Evolutionary conservation across 2,888 invertebrate species (phyloP).

Genomic region (Elysia crispata): DNA sequence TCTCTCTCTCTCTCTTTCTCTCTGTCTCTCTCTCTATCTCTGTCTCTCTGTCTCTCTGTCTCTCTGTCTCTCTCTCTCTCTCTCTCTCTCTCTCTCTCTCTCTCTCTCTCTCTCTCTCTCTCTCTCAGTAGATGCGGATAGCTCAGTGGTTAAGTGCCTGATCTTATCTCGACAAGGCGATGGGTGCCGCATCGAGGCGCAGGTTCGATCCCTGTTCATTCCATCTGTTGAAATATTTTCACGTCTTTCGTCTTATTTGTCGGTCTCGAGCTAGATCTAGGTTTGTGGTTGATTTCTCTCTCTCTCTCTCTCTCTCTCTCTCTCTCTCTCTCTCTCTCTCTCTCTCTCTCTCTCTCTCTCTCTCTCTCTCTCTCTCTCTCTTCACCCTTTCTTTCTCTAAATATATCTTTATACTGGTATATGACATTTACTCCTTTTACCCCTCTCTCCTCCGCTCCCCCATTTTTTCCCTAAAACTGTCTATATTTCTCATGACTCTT

Average conservation of each 20-base stretch:
- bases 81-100: background rate
- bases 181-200: too few species aligned
- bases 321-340: conserved; percentile 3
- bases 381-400: background rate
- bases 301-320: background rate
- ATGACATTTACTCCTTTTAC: conserved; percentile 9
- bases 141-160: too few species aligned
- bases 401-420: too few species aligned
- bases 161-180: too few species aligned
- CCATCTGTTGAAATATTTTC: too few species aligned
- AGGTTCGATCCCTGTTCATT: too few species aligned
- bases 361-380: background rate
- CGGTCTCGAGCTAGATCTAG: too few species aligned
- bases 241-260: too few species aligned
- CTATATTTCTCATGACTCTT: background rate
- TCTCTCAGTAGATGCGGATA: too few species aligned
- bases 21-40: background rate
- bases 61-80: conserved; percentile 23
- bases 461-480: background rate
- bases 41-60: conserved; percentile 25
- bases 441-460: background rate
- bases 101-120: background rate
- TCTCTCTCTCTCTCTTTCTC: background rate
- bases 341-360: conserved; percentile 35
- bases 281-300: too few species aligned